Evolutionary conservation across 2,113 vertebrate genomes (phyloP).

Genomic region (Nesospiza acunhae): DNA sequence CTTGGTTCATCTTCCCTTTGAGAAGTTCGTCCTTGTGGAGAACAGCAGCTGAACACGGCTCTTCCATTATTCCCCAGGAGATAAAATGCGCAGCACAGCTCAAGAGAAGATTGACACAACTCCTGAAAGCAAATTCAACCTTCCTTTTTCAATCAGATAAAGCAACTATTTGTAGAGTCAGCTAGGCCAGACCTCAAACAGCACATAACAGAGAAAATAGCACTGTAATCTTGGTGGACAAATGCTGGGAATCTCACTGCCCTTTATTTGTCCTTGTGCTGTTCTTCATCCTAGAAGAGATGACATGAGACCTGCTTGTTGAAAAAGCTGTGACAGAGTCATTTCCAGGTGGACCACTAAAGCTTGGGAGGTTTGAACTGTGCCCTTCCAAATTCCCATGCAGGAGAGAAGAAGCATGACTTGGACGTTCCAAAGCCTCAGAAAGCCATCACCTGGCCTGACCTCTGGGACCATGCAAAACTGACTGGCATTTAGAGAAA

Average conservation of each 20-base stretch:
- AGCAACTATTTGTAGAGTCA: neutral
- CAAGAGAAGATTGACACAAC: neutral
- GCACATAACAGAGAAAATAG: neutral
- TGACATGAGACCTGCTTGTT: neutral
- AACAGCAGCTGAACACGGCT: neutral
- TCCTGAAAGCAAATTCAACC: neutral
- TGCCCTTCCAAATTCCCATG: neutral
- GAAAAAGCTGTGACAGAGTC: neutral
- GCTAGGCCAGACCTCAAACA: neutral
- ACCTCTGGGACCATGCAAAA: neutral
- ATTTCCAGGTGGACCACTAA: neutral
- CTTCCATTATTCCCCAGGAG: neutral
- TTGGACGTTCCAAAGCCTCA: neutral
- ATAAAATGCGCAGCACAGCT: neutral
- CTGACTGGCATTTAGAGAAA: neutral
- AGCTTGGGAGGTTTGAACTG: conserved; percentile 5
- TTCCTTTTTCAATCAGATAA: neutral
- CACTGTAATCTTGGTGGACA: neutral
- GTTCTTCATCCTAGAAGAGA: neutral
- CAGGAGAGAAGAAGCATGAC: neutral
- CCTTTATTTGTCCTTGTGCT: neutral
- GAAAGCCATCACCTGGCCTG: neutral
- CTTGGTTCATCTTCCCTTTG: neutral
- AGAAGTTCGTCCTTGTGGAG: neutral
- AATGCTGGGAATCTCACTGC: neutral